Base-by-base conservation (phyloP, 2,113 vertebrate species). In the Anser cygnoides region DNA sequence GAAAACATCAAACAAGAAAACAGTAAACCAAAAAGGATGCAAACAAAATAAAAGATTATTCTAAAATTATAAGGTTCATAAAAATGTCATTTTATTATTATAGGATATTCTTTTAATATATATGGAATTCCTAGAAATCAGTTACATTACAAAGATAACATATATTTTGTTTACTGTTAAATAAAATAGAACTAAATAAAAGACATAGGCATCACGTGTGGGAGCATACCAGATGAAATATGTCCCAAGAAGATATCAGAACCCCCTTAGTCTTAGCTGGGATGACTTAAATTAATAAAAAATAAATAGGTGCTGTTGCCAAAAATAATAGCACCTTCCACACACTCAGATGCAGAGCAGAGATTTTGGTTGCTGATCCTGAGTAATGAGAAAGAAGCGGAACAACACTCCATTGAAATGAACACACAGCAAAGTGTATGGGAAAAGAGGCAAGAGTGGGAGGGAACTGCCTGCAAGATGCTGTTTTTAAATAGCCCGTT, bases 1-100 rank as follows among this genome's bases (percentile, higher is more conserved):
- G 74, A 97, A 91, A 89, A 94, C 61, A 93, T 7, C 28, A 94
- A 96, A 96, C 9, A 15, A 97, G 49, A 58, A 82, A 93, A 77
- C 2, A 46, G 58, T 37, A 35, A 90, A 76, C 76, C 1, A 1
- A 78, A 61, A 62, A 35, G 7, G 63, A 35, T 41, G 28, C 21
- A 68, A 83, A 57, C 9, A 33, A 46, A 49, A 66, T 46, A 58
- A 55, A 16, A 85, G 57, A 33, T 10, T 72, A 49, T 55, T 91
- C 50, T 75, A 59, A 79, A 66, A 75, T 65, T 1, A 23, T 62
- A 17, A 65, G 2, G 9, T 29, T 75, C 41, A 41, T 50, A 29
- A 79, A 90, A 95, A 87, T 26, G 16, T 5, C 59, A 70, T 26
- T 61, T 80, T 31, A 26, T 92, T 25, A 26, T 87, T 29, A 57